A percentile compares a stretch with the other conserved stretches of the same genome.
phyloP scores from a whole-genome alignment of 2,888 invertebrate genomes.

The Blastobasis adustella region DNA sequence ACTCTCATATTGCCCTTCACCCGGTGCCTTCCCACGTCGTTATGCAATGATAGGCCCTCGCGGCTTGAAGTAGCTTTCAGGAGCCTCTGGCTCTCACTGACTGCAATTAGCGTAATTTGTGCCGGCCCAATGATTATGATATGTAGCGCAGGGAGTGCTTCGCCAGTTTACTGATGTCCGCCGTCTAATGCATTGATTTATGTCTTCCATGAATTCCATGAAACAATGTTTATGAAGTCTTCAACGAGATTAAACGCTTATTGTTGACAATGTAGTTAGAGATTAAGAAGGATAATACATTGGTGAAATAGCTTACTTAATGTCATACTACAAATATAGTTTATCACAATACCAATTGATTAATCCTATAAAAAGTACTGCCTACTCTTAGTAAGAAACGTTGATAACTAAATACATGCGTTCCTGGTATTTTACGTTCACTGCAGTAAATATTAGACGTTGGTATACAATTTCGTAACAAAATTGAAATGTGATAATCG shows the following conservation, averaged over 20 bases:
- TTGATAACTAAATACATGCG: no score
- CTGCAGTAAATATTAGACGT: no score
- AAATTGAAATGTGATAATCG: constrained; percentile 8
- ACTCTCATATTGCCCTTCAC: constrained; percentile 51
- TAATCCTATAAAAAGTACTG: no score
- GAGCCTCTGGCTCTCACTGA: constrained; percentile 16
- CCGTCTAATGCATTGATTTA: constrained; percentile 51
- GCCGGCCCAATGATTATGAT: constrained; percentile 39
- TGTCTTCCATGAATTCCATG: constrained; percentile 16
- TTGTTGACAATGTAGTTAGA: no score
- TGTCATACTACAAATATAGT: no score
- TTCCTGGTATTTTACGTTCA: no score
- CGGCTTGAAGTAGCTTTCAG: constrained; percentile 34
- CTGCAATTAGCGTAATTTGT: constrained; percentile 37
- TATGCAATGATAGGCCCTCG: constrained; percentile 22
- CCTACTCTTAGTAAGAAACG: no score
- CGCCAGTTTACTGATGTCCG: constrained; percentile 36
- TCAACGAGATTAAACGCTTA: no score
- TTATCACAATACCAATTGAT: no score
- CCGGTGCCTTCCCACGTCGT: constrained; percentile 32
- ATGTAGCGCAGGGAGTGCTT: constrained; percentile 29
- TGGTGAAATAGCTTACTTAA: no score
- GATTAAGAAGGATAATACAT: no score
- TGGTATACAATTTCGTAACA: constrained; percentile 8
- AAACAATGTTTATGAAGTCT: no score